Base-by-base conservation (phyloP, 2,888 invertebrate species). In the Encarsia formosa region DNA sequence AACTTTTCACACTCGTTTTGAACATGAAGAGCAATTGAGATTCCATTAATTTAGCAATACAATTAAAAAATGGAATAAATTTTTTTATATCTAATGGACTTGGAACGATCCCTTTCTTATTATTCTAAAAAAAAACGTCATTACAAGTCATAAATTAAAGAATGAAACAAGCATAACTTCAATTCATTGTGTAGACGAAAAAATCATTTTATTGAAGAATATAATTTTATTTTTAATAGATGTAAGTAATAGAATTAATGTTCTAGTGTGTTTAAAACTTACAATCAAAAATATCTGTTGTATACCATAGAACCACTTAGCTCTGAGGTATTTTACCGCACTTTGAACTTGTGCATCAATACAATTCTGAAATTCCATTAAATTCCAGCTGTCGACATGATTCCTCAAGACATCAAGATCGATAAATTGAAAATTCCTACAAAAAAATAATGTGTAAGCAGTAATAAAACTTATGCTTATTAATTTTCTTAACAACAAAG, bases 31-130 rank as follows among this genome's bases (percentile, higher is more conserved):
- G 88, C 46, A 96, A 77, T 66, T 93, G 90, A 61, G 85, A 85
- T 1, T 92, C 90, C 95, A 96, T 95, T 49, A 95, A 78, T 37
- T 88, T 87, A 1, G 86, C 86, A 1, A 90, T 83, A 63, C 91
- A 88, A 69, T 92, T 87, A 70, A 88, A 94, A 74, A 93, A 95
- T 32, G 83, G 81, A 63, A 81, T 83, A 73, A 91, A 83, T 67
- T 83, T 81, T 26, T 79, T 80, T 18, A 78, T 79, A 59, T 86
- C 82, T 47, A 82, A 76, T 0, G 85, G 80, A 63, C 84, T 83
- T 0, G 91, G 90, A 40, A 91, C 78, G 54, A 82, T 76, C 54
- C 81, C 83, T 66, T 81, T 86, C 65, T 82, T 85, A 56, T 77
- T 82, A 9, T 86, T 87, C 78, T 84, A 73, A 64, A 56, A 51